phyloP scores from a whole-genome alignment of 2,797 vertebrate genomes.

The Pristis pectinata region DNA sequence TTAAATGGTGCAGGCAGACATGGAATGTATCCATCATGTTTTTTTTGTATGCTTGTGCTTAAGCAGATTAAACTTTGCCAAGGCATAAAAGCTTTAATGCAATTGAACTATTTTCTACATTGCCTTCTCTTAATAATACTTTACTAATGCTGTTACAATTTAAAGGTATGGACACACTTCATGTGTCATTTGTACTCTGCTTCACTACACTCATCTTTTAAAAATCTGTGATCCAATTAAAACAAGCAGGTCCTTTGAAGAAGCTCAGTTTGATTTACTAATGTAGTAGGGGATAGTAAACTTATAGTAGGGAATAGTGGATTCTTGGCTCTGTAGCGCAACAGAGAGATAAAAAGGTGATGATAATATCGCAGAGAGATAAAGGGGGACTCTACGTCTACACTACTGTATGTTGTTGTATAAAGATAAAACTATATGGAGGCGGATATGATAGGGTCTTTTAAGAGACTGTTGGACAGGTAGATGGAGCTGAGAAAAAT shows the following conservation, averaged over 20 bases:
- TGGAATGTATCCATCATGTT: background rate
- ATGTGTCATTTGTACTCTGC: background rate
- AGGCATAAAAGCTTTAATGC: background rate
- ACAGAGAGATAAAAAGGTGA: too few relatives aligned
- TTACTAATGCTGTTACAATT: background rate
- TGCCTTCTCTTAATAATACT: background rate
- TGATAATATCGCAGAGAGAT: too few relatives aligned
- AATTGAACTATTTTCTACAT: background rate
- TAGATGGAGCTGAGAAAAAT: too few relatives aligned
- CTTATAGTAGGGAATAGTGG: too few relatives aligned
- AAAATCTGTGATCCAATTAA: background rate
- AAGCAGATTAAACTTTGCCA: background rate
- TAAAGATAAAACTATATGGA: too few relatives aligned
- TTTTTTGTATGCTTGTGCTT: background rate
- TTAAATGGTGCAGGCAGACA: background rate
- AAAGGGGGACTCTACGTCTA: too few relatives aligned
- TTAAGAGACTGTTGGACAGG: too few relatives aligned
- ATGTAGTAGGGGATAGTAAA: too few relatives aligned
- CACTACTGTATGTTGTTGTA: too few relatives aligned
- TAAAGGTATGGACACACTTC: background rate
- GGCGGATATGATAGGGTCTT: too few relatives aligned
- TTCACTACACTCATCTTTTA: background rate
- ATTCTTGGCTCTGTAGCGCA: too few relatives aligned
- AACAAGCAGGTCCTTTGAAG: background rate
- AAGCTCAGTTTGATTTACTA: background rate